phyloP scores from a whole-genome alignment of 2,113 vertebrate genomes.

The Saguinus midas region DNA sequence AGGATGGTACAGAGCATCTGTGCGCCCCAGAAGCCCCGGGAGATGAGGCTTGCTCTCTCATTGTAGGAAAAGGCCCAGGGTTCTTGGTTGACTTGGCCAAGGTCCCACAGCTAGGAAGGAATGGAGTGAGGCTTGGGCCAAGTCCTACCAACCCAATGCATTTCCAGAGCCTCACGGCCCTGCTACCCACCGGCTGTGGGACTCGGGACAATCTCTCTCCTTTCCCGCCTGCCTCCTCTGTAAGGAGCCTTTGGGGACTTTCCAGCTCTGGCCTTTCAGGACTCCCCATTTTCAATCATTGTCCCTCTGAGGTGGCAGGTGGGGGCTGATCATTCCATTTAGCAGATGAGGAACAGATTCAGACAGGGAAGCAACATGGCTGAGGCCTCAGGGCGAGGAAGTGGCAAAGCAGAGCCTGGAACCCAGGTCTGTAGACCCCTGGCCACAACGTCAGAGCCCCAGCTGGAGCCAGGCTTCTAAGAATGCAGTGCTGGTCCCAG shows the following conservation, averaged over 20 bases:
- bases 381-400: background rate
- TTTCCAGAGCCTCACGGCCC: background rate
- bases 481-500: conserved; percentile 44
- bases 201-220: too few species aligned
- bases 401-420: background rate
- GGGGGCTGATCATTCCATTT: background rate
- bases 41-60: background rate
- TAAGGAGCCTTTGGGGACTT: conserved; percentile 12
- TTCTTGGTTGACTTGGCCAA: background rate
- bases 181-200: background rate
- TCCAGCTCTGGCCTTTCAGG: background rate
- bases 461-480: conserved; percentile 18
- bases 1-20: background rate
- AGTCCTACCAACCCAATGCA: background rate
- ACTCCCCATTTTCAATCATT: background rate
- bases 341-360: background rate
- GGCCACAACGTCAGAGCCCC: background rate
- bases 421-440: conserved; percentile 18
- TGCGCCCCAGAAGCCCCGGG: rapidly evolving
- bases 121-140: background rate
- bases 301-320: background rate
- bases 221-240: background rate
- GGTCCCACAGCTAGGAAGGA: background rate
- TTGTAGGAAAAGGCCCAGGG: background rate
- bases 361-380: background rate